Evolutionary conservation across 2,797 vertebrate species (phyloP), one percentile per base, ranked within the genome.

Genomic region (Vultur gryphus): DNA sequence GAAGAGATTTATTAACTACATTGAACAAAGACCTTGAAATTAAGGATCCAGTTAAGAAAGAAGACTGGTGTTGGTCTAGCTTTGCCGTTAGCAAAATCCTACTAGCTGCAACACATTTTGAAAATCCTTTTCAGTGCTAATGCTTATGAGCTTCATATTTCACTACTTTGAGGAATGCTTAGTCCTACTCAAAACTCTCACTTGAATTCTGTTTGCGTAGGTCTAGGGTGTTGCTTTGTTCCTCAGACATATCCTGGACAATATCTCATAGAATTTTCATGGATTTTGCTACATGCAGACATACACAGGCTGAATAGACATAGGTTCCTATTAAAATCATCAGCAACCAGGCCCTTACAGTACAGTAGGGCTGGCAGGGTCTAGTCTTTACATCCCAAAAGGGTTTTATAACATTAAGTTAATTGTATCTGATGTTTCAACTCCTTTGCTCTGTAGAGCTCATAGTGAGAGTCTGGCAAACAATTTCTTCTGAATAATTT

Each of bases 401-500:
- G 51, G 87, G 39, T 77, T 95, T 95, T 94, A 44, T 84, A 91
- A 81, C 72, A 59, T 82, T 58, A 95, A 95, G 86, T 67, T 95
- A 95, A 96, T 93, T 81, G 61, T 77, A 58, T 84, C 57, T 94
- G 94, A 95, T 91, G 52, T 65, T 91, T 88, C 88, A 91, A 3
- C 85, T 88, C 84, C 84, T 91, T 76, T 94, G 28, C 86, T 94
- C 87, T 31, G n/a, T 12, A 75, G 76, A 93, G 88, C 76, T 91
- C n/a, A 3, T 89, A 91, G 95, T 84, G 85, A 93, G 90, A 96
- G 44, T 39, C 90, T 90, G 93, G 91, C 78, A 85, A 96, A 96
- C 26, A 49, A 84, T 85, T 93, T 67, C 72, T 81, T 72, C 75
- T 75, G 93, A 93, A 96, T 95, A 93, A 96, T 96, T 93, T 76